Percentiles rank a stretch among this genome's conserved stretches.
Conservation (phyloP, 2,113 vertebrate species). For the Cebus imitator region DNA sequence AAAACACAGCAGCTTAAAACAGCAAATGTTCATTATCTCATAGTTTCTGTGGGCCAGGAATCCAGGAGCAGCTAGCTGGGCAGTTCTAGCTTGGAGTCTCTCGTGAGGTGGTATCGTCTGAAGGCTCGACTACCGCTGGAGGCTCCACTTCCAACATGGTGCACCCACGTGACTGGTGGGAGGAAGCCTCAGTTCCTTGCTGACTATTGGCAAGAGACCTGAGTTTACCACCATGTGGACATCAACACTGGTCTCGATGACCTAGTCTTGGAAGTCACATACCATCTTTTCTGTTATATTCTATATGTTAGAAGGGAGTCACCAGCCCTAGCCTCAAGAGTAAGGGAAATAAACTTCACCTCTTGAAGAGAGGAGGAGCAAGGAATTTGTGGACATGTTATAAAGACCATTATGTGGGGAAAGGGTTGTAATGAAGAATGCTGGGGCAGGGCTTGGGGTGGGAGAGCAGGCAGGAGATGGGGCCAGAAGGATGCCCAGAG, state of each 20-base stretch:
- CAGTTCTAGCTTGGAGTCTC: background rate
- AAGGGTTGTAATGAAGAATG: background rate
- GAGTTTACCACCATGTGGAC: background rate
- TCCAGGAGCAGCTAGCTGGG: background rate
- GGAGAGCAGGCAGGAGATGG: background rate
- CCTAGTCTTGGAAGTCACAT: background rate
- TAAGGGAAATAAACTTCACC: background rate
- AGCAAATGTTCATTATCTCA: background rate
- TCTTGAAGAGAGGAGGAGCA: background rate
- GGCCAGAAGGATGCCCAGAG: background rate
- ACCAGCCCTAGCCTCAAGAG: background rate
- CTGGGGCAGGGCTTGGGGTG: background rate
- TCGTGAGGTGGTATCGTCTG: background rate
- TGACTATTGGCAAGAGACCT: background rate
- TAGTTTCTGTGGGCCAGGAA: background rate
- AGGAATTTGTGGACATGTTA: background rate
- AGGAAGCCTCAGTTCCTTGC: background rate
- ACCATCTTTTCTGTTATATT: background rate
- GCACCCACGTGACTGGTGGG: background rate
- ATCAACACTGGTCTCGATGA: background rate
- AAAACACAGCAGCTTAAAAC: background rate
- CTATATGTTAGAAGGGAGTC: constrained; percentile 8
- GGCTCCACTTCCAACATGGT: background rate
- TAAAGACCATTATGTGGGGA: background rate
- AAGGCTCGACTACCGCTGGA: background rate